phyloP scores from a whole-genome alignment of 2,888 invertebrate genomes.

The Rhingia rostrata region DNA sequence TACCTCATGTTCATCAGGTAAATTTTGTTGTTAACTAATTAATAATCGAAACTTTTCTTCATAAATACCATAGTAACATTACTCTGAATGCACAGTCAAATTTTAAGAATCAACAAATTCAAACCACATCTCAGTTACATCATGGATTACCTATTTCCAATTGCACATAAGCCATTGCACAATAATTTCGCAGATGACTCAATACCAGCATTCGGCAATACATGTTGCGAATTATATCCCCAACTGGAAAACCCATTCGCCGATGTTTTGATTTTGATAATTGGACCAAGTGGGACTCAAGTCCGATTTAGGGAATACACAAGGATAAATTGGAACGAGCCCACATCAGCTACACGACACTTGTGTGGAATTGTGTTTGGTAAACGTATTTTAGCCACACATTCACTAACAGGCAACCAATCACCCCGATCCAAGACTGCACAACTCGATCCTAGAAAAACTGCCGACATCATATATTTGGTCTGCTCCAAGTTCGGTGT shows the following conservation, averaged over 20 bases:
- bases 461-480: conserved; percentile 84
- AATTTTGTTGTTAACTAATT: too few relatives aligned
- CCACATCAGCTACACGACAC: conserved; percentile 84
- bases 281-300: conserved; percentile 79
- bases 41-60: too few relatives aligned
- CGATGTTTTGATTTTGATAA: conserved; percentile 46
- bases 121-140: too few relatives aligned
- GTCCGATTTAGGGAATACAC: conserved; percentile 79
- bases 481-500: conserved; percentile 30
- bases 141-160: too few relatives aligned
- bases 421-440: conserved; percentile 81
- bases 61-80: too few relatives aligned
- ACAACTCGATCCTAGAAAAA: conserved; percentile 82
- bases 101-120: too few relatives aligned
- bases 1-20: too few relatives aligned
- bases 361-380: conserved; percentile 84
- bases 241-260: not conserved
- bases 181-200: too few relatives aligned
- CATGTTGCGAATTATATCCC: not conserved
- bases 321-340: conserved; percentile 83
- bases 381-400: conserved; percentile 84
- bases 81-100: too few relatives aligned
- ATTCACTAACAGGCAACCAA: conserved; percentile 84
- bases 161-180: too few relatives aligned
- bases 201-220: too few relatives aligned